Conservation (phyloP, 1,140 invertebrate species). For the Drosophila sturtevanti region DNA sequence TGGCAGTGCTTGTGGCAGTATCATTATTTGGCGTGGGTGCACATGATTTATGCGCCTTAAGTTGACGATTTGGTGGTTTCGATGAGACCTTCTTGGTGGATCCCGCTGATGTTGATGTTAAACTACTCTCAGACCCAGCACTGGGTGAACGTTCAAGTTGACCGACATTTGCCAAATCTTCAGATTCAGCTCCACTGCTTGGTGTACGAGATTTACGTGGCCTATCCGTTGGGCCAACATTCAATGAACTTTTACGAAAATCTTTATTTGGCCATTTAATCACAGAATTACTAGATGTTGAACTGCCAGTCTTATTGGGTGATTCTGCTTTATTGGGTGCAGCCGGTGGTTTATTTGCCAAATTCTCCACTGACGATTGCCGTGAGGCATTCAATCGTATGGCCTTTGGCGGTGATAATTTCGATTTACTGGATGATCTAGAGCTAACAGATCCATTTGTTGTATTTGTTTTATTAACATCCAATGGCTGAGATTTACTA, state of each 20-base stretch:
- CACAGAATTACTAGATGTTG: conserved; percentile 67
- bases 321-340: conserved; percentile 83
- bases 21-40: conserved; percentile 36
- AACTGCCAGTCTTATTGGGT: conserved; percentile 75
- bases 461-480: neutral
- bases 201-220: conserved; percentile 77
- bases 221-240: conserved; percentile 85
- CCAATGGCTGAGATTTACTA: neutral
- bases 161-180: conserved; percentile 41
- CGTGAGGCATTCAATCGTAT: conserved; percentile 62
- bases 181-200: conserved; percentile 75
- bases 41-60: conserved; percentile 66
- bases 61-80: conserved; percentile 11
- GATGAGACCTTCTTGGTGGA: conserved; percentile 1
- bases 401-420: conserved; percentile 71
- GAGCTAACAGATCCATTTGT: conserved; percentile 22
- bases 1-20: conserved; percentile 23
- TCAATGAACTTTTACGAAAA: conserved; percentile 89
- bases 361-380: conserved; percentile 72
- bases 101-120: conserved; percentile 36
- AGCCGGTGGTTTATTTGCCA: conserved; percentile 84
- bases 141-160: conserved; percentile 80
- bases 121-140: conserved; percentile 61
- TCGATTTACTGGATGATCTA: conserved; percentile 58
- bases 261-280: conserved; percentile 87